Evolutionary conservation across 2,888 invertebrate species (phyloP), one percentile per base, ranked within the genome.

Genomic region (Chironomus riparius): DNA sequence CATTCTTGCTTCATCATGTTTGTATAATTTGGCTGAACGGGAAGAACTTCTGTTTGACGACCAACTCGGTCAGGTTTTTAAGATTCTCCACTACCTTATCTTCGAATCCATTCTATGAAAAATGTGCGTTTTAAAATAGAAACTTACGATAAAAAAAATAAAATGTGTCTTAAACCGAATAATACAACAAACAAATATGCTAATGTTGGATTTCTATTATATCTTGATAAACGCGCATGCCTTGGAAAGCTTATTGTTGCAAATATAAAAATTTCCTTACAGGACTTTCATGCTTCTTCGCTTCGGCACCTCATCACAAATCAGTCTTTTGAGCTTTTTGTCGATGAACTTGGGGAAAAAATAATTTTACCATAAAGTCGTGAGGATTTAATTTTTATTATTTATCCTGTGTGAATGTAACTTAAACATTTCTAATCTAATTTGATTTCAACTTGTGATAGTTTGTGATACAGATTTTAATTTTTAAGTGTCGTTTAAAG

Each of bases 401-500:
- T 65, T 65, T 65, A 65, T 18, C 56, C 18, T 56, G 56, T 21
- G 65, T 65, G 65, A 65, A 21, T 24, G 18, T 65, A 56, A 56
- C 18, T 18, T 56, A 56, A 56, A 15, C 56, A 15, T 15, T 56
- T 56, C 18, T 56, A 15, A 38, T 38, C 38, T 10, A n/a, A 38
- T 38, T 38, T 38, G 38, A 56, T 56, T 56, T 56, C n/a, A 56
- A 56, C 18, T 15, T 56, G 56, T 56, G 56, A 56, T 56, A 56
- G 18, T 65, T 65, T 65, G 72, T 56, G 56, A 56, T 62, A 62
- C 7, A 61, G 22, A 18, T 73, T 62, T 56, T 47, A 62, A 28
- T 62, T 73, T 70, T 18, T 47, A 18, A 70, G 28, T 70, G 68
- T 7, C 50, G 28, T 56, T 62, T 73, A 73, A 61, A 73, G 72